Conservation (phyloP, 2,113 vertebrate genomes). For the Kryptolebias marmoratus region DNA sequence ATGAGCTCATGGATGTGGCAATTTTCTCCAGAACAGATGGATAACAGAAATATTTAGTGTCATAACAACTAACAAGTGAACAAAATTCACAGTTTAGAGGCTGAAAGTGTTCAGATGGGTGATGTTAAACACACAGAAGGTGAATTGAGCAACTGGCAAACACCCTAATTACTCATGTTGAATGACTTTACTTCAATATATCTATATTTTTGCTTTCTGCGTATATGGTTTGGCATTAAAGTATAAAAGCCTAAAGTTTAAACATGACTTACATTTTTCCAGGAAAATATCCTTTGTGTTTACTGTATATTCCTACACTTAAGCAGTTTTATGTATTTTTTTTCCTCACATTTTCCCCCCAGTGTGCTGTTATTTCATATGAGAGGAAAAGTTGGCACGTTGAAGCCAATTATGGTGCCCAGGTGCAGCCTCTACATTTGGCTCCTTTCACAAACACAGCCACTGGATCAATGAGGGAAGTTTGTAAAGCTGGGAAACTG, state of each 20-base stretch:
- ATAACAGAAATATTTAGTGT: not conserved
- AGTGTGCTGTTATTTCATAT: not conserved
- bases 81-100: not conserved
- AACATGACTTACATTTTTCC: too few species aligned
- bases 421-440: not conserved
- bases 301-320: not conserved
- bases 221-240: not conserved
- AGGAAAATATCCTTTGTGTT: not conserved
- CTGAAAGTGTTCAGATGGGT: not conserved
- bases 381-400: not conserved
- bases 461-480: not conserved
- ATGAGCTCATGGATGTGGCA: not conserved
- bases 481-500: not conserved
- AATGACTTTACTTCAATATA: too few species aligned
- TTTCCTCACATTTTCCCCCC: not conserved
- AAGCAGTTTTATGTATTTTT: not conserved
- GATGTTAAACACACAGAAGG: not conserved
- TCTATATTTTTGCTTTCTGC: not conserved
- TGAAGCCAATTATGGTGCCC: not conserved
- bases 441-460: conserved; percentile 3
- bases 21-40: not conserved
- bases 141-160: not conserved
- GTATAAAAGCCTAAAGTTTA: too few species aligned
- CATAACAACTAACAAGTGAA: not conserved
- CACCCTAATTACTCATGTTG: too few species aligned